phyloP scores from a whole-genome alignment of 2,797 vertebrate species.

The Paratrypauchen microcephalus region DNA sequence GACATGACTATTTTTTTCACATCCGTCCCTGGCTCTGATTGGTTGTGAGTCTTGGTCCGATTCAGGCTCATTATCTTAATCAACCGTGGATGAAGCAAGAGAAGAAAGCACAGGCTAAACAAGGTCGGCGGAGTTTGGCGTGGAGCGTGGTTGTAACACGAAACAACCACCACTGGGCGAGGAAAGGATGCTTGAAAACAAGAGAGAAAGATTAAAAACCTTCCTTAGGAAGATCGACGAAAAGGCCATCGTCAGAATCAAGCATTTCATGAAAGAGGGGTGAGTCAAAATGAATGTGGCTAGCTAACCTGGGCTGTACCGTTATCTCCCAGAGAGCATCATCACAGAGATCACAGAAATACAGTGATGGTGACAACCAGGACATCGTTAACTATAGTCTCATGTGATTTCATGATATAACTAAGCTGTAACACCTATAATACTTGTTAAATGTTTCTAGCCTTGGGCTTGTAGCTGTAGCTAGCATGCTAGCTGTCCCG shows the following conservation, averaged over 20 bases:
- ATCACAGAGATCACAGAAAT: neutral
- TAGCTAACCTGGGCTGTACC: constrained; percentile 26
- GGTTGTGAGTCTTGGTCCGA: constrained; percentile 75
- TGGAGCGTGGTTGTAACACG: constrained; percentile 44
- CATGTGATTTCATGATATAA: neutral
- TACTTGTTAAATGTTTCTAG: neutral
- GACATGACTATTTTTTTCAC: constrained; percentile 69
- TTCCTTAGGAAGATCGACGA: constrained; percentile 82
- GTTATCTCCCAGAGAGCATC: constrained; percentile 59
- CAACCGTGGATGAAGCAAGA: constrained; percentile 57
- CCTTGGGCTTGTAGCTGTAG: neutral
- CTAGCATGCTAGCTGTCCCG: constrained; percentile 39
- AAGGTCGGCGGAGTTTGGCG: constrained; percentile 17
- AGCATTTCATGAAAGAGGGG: constrained; percentile 84
- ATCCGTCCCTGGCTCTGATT: constrained; percentile 55
- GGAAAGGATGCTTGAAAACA: constrained; percentile 83
- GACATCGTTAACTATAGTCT: neutral
- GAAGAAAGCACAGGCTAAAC: constrained; percentile 40
- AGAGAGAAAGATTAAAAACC: constrained; percentile 80
- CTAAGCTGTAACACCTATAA: neutral
- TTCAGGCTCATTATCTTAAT: constrained; percentile 78
- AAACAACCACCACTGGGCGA: constrained; percentile 54
- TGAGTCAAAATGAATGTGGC: constrained; percentile 47
- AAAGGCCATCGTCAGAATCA: constrained; percentile 79
- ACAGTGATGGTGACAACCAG: constrained; percentile 25